These are phyloP conservation scores for Sapayoa aenigma DNA, from an alignment of 2,113 vertebrate species.

Conservation along the genomic window DNA sequence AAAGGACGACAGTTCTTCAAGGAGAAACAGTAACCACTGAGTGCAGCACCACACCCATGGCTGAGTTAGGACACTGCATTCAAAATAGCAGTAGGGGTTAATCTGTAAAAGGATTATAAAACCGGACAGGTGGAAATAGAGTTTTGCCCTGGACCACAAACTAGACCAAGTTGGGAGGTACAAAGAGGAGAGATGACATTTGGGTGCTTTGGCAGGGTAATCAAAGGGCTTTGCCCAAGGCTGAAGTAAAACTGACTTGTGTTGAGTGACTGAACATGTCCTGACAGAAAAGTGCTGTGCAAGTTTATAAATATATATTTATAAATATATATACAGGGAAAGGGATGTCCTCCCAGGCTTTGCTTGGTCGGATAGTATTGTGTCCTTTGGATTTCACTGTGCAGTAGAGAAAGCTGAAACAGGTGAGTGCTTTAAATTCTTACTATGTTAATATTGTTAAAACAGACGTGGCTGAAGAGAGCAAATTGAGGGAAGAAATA, in stretches of 20 bases:
- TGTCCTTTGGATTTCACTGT: neutral
- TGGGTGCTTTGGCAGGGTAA: accelerated
- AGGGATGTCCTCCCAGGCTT: neutral
- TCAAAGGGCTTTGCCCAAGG: neutral
- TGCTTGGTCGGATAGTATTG: neutral
- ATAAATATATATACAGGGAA: neutral
- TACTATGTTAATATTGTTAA: neutral
- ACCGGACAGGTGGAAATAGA: neutral
- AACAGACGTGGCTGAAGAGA: neutral
- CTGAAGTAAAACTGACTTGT: neutral
- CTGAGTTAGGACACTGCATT: neutral
- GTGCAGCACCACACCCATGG: accelerated
- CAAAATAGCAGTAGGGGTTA: neutral
- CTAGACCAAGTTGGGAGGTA: neutral
- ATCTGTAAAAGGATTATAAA: neutral
- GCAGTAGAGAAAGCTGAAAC: neutral
- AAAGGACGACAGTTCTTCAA: neutral
- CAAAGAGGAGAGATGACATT: neutral
- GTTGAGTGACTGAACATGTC: neutral
- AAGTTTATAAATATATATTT: neutral
- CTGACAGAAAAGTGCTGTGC: neutral
- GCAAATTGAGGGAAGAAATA: neutral
- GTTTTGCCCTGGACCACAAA: neutral
- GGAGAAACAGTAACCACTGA: neutral
- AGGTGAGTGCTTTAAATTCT: neutral